These are phyloP conservation scores for Anableps anableps DNA, from an alignment of 2,797 vertebrate genomes.

Conservation along the genomic window DNA sequence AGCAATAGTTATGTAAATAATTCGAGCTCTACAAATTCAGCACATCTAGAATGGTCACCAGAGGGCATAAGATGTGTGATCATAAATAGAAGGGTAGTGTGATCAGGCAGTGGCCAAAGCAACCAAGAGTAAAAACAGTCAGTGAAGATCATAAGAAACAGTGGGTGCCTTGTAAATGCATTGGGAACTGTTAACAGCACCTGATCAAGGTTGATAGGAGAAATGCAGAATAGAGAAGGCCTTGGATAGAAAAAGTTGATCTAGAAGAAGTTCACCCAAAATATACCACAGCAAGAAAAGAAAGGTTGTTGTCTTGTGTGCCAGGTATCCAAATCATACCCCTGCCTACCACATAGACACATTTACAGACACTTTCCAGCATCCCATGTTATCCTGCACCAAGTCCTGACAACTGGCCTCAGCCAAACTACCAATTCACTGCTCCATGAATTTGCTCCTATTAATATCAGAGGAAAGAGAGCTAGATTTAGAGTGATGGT, in stretches of 20 bases:
- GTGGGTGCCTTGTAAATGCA: not conserved
- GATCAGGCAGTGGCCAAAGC: too few relatives aligned
- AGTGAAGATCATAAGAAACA: not conserved
- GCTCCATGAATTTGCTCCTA: not conserved
- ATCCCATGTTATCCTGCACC: not conserved
- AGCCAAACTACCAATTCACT: not conserved
- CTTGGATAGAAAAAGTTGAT: not conserved
- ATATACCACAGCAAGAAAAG: not conserved
- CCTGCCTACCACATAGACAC: not conserved
- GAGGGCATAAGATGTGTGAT: not conserved
- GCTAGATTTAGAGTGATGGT: not conserved
- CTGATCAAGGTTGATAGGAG: not conserved
- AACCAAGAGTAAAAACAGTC: not conserved
- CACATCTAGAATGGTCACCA: not conserved
- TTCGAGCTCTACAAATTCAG: not conserved
- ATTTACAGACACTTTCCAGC: not conserved
- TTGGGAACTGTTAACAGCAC: not conserved
- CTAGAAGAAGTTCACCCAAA: not conserved
- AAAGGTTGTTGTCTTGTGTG: not conserved
- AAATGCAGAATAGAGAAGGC: not conserved
- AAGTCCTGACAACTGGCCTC: not conserved
- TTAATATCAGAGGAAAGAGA: not conserved
- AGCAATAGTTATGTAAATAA: not conserved
- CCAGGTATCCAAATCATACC: not conserved
- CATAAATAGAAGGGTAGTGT: not conserved